These are phyloP conservation scores for Meiosimyza platycephala DNA, from an alignment of 2,888 invertebrate genomes.

Conservation along the genomic window DNA sequence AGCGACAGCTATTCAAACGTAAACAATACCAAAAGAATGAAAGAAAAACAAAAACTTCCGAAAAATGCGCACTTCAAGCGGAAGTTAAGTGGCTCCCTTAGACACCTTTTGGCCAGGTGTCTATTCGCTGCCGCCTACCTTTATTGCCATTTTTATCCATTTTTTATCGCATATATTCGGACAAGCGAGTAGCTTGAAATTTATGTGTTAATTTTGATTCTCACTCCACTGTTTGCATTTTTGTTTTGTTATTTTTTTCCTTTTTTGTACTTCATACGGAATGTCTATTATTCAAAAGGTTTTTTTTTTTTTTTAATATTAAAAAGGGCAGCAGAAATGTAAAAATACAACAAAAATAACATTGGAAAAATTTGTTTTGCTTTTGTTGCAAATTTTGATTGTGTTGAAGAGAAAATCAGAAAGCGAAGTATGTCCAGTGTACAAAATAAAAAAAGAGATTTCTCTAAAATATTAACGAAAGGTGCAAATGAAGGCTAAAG, in stretches of 20 bases:
- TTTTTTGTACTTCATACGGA: conserved; percentile 26
- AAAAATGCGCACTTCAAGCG: conserved; percentile 40
- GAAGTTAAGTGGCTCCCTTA: conserved; percentile 26
- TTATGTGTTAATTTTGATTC: conserved; percentile 67
- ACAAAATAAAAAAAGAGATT: conserved; percentile 42
- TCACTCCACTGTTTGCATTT: conserved; percentile 44
- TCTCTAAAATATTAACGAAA: conserved; percentile 51
- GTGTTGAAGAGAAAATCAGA: conserved; percentile 29
- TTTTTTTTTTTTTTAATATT: conserved; percentile 41
- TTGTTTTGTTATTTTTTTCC: conserved; percentile 23
- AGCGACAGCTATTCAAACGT: conserved; percentile 62
- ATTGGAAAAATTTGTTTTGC: background rate
- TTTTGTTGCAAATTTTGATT: conserved; percentile 28
- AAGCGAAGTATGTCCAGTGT: conserved; percentile 11
- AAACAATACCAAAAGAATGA: conserved; percentile 50
- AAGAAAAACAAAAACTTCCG: conserved; percentile 37
- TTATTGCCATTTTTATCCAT: conserved; percentile 4
- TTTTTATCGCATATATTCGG: conserved; percentile 22
- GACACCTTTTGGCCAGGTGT: conserved; percentile 23
- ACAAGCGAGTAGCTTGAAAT: conserved; percentile 51
- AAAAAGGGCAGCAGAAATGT: conserved; percentile 16
- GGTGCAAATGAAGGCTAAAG: conserved; percentile 50
- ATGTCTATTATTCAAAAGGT: conserved; percentile 5
- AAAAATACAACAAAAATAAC: background rate
- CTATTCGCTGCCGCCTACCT: conserved; percentile 1